Evolutionary conservation across 2,113 vertebrate genomes (phyloP).

Genomic region (Trematocara variabile): DNA sequence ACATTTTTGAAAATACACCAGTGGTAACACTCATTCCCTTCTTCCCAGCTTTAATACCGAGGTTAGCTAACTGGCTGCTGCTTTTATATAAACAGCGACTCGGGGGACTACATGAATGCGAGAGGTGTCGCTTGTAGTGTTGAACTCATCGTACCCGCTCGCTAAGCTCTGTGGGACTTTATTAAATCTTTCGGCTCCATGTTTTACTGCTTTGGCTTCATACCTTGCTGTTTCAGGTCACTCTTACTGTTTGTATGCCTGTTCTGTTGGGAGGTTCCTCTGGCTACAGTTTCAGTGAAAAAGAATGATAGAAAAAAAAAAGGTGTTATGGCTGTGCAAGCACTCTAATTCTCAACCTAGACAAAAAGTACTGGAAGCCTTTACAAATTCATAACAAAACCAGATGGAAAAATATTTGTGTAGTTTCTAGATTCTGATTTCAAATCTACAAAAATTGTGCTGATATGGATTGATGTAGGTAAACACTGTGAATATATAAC

Average conservation of each 20-base stretch:
- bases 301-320: neutral
- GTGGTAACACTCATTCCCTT: neutral
- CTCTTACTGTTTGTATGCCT: neutral
- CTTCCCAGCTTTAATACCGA: neutral
- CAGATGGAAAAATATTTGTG: neutral
- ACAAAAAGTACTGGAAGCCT: neutral
- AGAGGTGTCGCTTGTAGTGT: neutral
- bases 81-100: neutral
- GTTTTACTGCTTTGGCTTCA: neutral
- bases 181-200: neutral
- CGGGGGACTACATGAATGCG: neutral
- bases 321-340: neutral
- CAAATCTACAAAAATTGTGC: neutral
- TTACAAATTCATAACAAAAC: neutral
- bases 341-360: neutral
- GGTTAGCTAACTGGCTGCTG: neutral
- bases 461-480: neutral
- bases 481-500: neutral
- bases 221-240: neutral
- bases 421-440: neutral
- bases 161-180: neutral
- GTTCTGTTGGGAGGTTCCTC: neutral
- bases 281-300: neutral
- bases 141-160: neutral
- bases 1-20: neutral